Conservation (phyloP, 2,797 vertebrate genomes). For the Cynodonichthys magdalenae region DNA sequence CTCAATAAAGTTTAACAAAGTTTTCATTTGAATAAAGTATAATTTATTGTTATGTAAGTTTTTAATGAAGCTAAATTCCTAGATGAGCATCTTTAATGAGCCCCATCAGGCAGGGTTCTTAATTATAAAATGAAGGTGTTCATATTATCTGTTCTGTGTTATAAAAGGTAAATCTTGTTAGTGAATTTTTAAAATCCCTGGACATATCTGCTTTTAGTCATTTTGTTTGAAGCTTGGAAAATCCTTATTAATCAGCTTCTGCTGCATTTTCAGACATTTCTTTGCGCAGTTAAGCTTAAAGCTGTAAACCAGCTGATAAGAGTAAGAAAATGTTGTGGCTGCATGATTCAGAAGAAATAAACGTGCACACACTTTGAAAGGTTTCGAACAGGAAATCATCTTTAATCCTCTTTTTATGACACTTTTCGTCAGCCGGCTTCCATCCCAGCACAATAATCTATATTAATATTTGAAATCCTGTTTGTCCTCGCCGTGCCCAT, state of each 20-base stretch:
- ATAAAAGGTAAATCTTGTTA: constrained; percentile 45
- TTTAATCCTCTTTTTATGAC: constrained; percentile 48
- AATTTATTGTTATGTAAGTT: background rate
- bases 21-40: background rate
- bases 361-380: constrained; percentile 30
- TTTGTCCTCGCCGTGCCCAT: constrained; percentile 49
- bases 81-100: constrained; percentile 44
- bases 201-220: constrained; percentile 36
- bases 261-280: constrained; percentile 44
- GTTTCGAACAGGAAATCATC: constrained; percentile 44
- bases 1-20: too few species aligned
- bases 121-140: constrained; percentile 38
- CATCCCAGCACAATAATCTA: constrained; percentile 31
- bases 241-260: constrained; percentile 36
- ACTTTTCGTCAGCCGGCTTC: constrained; percentile 38
- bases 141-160: constrained; percentile 46
- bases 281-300: constrained; percentile 38
- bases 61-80: constrained; percentile 30
- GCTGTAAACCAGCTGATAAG: constrained; percentile 57
- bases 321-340: constrained; percentile 27
- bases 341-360: constrained; percentile 38
- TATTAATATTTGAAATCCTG: constrained; percentile 49
- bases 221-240: constrained; percentile 38
- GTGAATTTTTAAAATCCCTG: constrained; percentile 24
- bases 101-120: constrained; percentile 44